Evolutionary conservation across 1,140 invertebrate species (phyloP).

Genomic region (Lucilia sericata): DNA sequence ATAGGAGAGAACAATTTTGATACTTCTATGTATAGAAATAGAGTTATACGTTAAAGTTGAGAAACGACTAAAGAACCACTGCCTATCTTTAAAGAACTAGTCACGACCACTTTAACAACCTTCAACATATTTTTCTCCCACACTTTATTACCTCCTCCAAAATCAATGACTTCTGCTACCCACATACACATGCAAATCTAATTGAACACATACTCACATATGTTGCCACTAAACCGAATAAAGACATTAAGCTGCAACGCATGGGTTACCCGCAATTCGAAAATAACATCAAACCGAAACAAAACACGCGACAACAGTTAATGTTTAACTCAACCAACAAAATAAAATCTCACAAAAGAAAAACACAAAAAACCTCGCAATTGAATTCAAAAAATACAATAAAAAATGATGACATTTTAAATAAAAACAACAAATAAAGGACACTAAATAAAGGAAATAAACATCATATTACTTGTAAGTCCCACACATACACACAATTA

Average conservation of each 20-base stretch:
- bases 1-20: too few species aligned
- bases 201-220: too few species aligned
- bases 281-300: background rate
- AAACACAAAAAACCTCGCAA: background rate
- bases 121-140: too few species aligned
- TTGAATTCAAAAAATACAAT: background rate
- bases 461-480: background rate
- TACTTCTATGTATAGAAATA: too few species aligned
- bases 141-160: too few species aligned
- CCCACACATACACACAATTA: too few species aligned
- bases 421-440: background rate
- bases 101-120: too few species aligned
- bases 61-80: too few species aligned
- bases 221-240: background rate
- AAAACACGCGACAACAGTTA: background rate
- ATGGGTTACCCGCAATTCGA: background rate
- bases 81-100: too few species aligned
- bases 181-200: too few species aligned
- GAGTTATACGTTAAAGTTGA: too few species aligned
- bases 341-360: background rate
- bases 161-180: too few species aligned
- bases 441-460: background rate
- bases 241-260: background rate
- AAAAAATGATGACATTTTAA: conserved; percentile 15
- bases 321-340: background rate